Conservation (phyloP, 2,888 invertebrate genomes). For the Glyphotaelius pellucidus region DNA sequence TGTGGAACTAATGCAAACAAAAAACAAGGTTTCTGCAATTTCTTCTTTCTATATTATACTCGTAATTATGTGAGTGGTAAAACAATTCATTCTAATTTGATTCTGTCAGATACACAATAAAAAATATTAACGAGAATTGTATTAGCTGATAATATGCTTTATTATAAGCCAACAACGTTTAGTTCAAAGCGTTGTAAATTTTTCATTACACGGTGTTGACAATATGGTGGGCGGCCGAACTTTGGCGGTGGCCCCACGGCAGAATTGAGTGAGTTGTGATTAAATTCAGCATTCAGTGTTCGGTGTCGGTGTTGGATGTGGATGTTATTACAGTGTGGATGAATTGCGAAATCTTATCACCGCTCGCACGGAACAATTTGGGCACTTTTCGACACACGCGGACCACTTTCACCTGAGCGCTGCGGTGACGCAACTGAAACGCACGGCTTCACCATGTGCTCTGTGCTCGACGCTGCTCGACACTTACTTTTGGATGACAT, state of each 20-base stretch:
- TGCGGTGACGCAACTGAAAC: conserved; percentile 36
- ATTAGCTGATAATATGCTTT: not conserved
- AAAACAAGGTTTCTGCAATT: not conserved
- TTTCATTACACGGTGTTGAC: not conserved
- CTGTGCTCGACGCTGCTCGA: not conserved
- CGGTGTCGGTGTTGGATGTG: not conserved
- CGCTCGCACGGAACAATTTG: conserved; percentile 29
- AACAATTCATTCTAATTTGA: not conserved
- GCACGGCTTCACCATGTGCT: conserved; percentile 19
- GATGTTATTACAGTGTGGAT: not conserved
- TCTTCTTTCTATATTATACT: not conserved
- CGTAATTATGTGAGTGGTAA: not conserved
- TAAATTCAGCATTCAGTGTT: not conserved
- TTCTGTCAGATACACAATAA: not conserved
- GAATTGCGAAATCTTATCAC: conserved; percentile 18
- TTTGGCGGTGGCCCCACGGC: not conserved
- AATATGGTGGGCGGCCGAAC: not conserved
- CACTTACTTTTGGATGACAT: not conserved
- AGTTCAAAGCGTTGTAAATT: not conserved
- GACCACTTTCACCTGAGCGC: conserved; percentile 35
- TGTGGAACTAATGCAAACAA: too few relatives aligned
- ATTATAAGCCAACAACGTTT: not conserved
- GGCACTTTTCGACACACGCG: conserved; percentile 27
- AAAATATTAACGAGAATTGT: not conserved
- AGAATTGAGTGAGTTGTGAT: not conserved